Base-by-base conservation (phyloP, 64 coral and sea anemone species). In the Montipora foliosa region DNA sequence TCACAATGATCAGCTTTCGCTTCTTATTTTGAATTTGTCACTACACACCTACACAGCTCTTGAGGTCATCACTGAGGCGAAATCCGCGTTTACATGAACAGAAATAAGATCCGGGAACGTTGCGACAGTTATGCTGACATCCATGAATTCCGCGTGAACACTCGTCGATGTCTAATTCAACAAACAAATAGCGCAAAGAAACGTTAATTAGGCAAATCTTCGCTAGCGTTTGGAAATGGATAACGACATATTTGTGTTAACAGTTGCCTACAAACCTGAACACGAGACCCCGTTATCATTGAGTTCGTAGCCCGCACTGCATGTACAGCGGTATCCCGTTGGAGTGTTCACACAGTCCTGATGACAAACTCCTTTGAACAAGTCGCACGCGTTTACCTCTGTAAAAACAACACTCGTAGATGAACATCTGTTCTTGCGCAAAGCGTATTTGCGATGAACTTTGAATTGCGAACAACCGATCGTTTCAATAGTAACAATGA, bases 301-400 rank as follows among this genome's bases (percentile, higher is more conserved):
- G 53, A 97, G 66, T 53, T 92, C 87, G 70, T 94, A 97, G 45
- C 95, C 95, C 76, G 76, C 62, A 14, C 83, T 91, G 58, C 95
- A 97, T 88, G 95, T 83, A 87, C 95, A 97, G 83, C 95, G 95
- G 92, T 97, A 97, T 83, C 95, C 95, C 46, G 74, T 88, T 1
- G 92, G 88, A 47, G 95, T 97, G 72, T 97, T 94, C 44, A 97
- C 57, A 83, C 95, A 97, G 69, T 90, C 94, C 92, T 97, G 95
- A 81, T 97, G 95, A 58, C 95, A 97, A 44, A 97, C 95, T 6
- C 95, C 95, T 71, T 94, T 97, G 67, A 94, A 97, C 83, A 91
- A 81, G 24, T 76, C 47, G 78, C 92, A 97, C 45, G 94, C 92
- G 55, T 94, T 73, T 52, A 94, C 74, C 83, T 88, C 95, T 97